Conservation (phyloP, 2,113 vertebrate genomes). For the Pseudolaguvia tuberculata region DNA sequence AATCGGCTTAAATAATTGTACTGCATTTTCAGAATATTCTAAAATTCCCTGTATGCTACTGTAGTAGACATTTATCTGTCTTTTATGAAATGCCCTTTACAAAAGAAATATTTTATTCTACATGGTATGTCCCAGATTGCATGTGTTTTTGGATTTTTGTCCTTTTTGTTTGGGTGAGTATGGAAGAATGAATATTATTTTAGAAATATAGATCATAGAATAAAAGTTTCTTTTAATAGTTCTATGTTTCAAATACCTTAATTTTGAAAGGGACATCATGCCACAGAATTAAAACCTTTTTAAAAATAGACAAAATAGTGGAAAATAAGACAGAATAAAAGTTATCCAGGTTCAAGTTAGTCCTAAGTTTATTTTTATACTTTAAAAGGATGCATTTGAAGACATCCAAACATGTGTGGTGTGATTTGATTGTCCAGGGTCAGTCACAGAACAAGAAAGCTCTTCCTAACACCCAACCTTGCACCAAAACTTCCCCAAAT, state of each 20-base stretch:
- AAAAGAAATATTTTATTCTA: background rate
- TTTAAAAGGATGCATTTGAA: background rate
- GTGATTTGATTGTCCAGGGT: constrained; percentile 37
- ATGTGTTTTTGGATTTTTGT: too few species aligned
- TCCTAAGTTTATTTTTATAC: background rate
- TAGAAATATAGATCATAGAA: too few species aligned
- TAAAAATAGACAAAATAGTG: background rate
- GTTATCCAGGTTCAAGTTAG: background rate
- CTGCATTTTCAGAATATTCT: background rate
- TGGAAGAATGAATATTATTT: background rate
- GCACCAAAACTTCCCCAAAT: constrained; percentile 41
- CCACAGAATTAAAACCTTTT: too few species aligned
- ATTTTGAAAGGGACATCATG: background rate
- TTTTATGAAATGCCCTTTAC: background rate
- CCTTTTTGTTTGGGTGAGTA: background rate
- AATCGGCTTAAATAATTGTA: background rate
- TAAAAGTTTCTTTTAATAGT: too few species aligned
- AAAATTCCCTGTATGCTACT: background rate
- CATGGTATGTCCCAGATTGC: background rate
- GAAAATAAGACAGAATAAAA: background rate
- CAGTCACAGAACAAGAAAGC: constrained; percentile 11
- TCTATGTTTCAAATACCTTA: too few species aligned
- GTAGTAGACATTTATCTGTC: background rate
- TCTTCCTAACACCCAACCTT: constrained; percentile 24
- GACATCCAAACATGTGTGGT: constrained; percentile 11